A percentile compares a stretch with the other conserved stretches of the same genome.
phyloP scores from a whole-genome alignment of 2,113 vertebrate genomes.

The Platysteira castanea region DNA sequence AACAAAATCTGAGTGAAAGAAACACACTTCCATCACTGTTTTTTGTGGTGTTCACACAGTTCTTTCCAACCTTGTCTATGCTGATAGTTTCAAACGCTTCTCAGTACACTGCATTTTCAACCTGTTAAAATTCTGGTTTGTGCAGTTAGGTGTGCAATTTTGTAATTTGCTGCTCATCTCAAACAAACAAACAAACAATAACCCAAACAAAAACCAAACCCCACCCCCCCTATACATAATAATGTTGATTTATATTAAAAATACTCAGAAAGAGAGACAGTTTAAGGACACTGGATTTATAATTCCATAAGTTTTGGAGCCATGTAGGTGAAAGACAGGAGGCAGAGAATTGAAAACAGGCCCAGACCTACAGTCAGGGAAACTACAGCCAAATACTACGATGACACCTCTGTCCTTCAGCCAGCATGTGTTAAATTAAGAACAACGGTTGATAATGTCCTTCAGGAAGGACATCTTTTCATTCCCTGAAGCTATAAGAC shows the following conservation, averaged over 20 bases:
- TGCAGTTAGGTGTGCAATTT: not conserved
- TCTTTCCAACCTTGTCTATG: not conserved
- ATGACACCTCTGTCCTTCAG: not conserved
- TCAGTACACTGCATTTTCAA: not conserved
- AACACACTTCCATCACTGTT: not conserved
- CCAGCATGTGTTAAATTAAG: slow-evolving; percentile 40
- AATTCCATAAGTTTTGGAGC: not conserved
- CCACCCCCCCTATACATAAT: too few relatives aligned
- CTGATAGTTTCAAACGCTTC: not conserved
- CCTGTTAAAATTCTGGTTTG: not conserved
- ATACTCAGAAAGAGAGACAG: not conserved
- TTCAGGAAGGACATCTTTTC: slow-evolving; percentile 36
- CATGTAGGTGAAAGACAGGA: not conserved
- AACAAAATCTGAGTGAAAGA: not conserved
- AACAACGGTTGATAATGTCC: slow-evolving; percentile 2
- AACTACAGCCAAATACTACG: not conserved
- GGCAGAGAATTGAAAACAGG: not conserved
- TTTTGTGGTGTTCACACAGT: not conserved
- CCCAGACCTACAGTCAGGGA: not conserved
- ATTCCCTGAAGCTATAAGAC: slow-evolving; percentile 48
- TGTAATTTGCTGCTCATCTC: not conserved
- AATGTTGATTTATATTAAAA: not conserved
- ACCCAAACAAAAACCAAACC: not conserved
- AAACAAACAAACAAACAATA: not conserved
- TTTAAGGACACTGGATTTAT: not conserved